Conservation (phyloP, 2,113 vertebrate genomes). For the Daubentonia madagascariensis region DNA sequence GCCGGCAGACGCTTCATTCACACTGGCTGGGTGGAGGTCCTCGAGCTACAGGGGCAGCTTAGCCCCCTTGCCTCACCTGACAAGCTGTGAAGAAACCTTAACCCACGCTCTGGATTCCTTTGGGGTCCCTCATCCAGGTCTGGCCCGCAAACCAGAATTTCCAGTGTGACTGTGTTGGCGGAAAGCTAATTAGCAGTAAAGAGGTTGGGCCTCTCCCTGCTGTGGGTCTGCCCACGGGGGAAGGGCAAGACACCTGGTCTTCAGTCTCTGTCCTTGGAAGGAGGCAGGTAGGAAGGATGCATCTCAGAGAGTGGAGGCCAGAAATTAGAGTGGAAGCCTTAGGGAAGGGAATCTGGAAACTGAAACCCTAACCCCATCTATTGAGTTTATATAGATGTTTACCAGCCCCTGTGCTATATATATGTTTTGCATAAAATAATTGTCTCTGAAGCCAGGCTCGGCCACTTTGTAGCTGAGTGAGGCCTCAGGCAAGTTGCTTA, state of each 20-base stretch:
- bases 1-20: too few relatives aligned
- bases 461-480: not conserved
- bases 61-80: not conserved
- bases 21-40: not conserved
- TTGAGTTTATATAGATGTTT: not conserved
- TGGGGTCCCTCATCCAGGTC: conserved; percentile 33
- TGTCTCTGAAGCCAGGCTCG: not conserved
- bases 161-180: conserved; percentile 72
- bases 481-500: not conserved
- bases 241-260: rapidly evolving
- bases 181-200: not conserved
- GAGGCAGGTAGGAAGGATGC: too few relatives aligned
- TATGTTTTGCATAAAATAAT: not conserved
- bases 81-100: not conserved
- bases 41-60: not conserved
- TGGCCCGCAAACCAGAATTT: conserved; percentile 80
- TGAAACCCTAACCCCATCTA: not conserved
- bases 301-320: not conserved
- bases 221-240: not conserved
- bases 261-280: not conserved
- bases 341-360: not conserved
- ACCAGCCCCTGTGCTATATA: not conserved
- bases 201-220: too few relatives aligned
- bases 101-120: conserved; percentile 70
- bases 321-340: not conserved